A percentile compares a stretch with the other conserved stretches of the same genome.
Evolutionary conservation across 2,888 invertebrate species (phyloP).

Genomic region (Tipula helvola): DNA sequence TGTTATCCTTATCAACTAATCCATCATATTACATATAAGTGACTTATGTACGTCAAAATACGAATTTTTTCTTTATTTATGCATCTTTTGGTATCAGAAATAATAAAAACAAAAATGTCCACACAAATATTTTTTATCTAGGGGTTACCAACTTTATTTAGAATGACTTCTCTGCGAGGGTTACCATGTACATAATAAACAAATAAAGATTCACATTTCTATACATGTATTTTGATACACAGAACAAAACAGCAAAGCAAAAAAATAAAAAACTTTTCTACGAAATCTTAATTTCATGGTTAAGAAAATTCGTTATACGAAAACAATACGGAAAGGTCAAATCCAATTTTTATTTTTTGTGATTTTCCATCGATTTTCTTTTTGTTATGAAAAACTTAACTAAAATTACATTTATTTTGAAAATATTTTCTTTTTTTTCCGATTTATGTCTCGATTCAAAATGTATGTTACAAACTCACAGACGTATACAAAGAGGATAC

Average conservation of each 20-base stretch:
- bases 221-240: neutral
- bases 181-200: neutral
- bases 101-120: neutral
- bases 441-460: neutral
- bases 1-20: neutral
- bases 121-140: neutral
- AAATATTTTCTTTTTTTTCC: neutral
- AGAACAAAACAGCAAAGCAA: neutral
- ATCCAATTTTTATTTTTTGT: neutral
- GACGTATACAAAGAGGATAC: neutral
- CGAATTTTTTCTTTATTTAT: neutral
- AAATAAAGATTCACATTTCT: neutral
- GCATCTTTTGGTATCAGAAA: neutral
- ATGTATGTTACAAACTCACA: neutral
- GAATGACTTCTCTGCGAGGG: neutral
- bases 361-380: neutral
- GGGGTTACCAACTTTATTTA: neutral
- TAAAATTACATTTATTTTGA: neutral
- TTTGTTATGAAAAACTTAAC: neutral
- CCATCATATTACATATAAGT: neutral
- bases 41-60: neutral
- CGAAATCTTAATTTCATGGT: slow-evolving; percentile 7
- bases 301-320: slow-evolving; percentile 4
- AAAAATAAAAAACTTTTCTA: neutral
- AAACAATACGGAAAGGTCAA: neutral